A percentile compares a stretch with the other conserved stretches of the same genome.
Conservation (phyloP, 2,113 vertebrate species). For the Equus quagga region DNA sequence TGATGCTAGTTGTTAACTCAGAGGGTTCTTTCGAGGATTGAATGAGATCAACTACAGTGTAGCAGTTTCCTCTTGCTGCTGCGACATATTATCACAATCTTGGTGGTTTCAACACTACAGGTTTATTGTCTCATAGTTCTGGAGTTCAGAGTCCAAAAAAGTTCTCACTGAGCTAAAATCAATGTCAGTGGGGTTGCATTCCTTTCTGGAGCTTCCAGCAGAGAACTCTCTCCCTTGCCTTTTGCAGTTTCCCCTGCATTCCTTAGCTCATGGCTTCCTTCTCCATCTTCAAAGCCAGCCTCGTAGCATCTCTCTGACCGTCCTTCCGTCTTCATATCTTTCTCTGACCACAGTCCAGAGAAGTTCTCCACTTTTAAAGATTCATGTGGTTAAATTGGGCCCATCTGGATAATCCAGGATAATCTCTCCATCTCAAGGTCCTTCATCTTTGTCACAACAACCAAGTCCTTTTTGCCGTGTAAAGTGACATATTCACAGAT, state of each 20-base stretch:
- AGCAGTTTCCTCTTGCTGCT: neutral
- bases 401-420: neutral
- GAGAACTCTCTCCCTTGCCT: rapidly evolving
- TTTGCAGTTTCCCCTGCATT: neutral
- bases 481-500: neutral
- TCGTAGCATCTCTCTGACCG: neutral
- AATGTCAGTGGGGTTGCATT: neutral
- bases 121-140: too few species aligned
- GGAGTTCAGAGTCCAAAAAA: neutral
- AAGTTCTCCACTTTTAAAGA: neutral
- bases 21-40: neutral
- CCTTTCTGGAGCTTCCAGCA: neutral
- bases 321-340: neutral
- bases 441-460: neutral
- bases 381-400: neutral
- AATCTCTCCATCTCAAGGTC: neutral
- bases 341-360: neutral
- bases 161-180: neutral
- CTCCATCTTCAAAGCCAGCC: neutral
- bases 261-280: neutral
- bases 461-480: neutral
- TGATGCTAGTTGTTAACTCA: neutral
- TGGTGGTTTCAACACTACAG: neutral
- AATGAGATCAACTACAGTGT: neutral
- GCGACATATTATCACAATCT: neutral